Evolutionary conservation across 2,113 vertebrate genomes (phyloP).

Genomic region (Misgurnus mizolepis): DNA sequence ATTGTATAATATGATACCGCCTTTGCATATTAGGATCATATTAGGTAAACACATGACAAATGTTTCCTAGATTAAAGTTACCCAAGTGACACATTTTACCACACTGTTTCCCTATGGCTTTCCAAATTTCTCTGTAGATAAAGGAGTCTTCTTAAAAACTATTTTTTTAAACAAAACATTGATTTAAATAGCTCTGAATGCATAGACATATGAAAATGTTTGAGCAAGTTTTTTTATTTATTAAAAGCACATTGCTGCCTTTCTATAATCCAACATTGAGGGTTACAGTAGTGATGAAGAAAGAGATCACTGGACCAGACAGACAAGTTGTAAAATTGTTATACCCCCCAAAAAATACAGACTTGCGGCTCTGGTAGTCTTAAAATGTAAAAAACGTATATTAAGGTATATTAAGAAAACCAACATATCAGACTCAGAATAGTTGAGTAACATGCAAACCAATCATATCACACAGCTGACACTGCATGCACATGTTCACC

Average conservation of each 20-base stretch:
- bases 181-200: neutral
- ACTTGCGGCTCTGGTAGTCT: neutral
- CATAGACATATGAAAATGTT: neutral
- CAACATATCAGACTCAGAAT: neutral
- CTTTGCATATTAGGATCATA: too few species aligned
- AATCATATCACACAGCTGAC: too few species aligned
- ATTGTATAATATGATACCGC: too few species aligned
- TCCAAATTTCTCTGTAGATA: too few species aligned
- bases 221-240: neutral
- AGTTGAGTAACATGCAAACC: neutral
- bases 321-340: neutral
- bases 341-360: too few species aligned
- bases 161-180: neutral
- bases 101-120: too few species aligned
- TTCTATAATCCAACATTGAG: neutral
- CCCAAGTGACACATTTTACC: too few species aligned
- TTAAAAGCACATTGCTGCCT: neutral
- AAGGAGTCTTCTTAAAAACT: too few species aligned
- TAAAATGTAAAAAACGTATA: neutral
- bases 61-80: too few species aligned
- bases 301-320: too few species aligned
- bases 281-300: neutral
- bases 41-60: too few species aligned
- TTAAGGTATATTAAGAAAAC: neutral
- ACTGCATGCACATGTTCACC: too few species aligned